These are phyloP conservation scores for Phylloscopus whistleri DNA, from an alignment of 2,113 vertebrate genomes.

Conservation along the genomic window DNA sequence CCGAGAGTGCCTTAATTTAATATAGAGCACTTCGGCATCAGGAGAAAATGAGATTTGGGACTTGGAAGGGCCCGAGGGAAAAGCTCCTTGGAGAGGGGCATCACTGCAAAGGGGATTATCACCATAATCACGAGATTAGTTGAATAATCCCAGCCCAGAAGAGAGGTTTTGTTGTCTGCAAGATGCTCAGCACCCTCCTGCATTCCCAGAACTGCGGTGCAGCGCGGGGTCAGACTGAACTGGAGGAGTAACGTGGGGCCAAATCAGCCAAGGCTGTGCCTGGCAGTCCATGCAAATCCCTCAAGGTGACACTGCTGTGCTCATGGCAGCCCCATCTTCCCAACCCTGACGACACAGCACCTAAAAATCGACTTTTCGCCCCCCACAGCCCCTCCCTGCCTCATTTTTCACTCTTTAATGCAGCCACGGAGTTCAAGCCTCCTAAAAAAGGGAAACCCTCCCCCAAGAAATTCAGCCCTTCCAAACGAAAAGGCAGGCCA, in stretches of 20 bases:
- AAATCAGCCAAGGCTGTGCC: not conserved
- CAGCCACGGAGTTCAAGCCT: not conserved
- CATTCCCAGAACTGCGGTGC: not conserved
- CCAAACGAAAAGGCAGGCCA: not conserved
- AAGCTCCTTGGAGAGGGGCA: not conserved
- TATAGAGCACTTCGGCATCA: not conserved
- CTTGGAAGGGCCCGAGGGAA: not conserved
- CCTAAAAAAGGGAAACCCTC: not conserved
- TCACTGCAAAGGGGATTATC: conserved; percentile 42
- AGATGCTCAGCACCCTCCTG: not conserved
- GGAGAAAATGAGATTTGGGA: conserved; percentile 47
- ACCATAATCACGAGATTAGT: conserved; percentile 37
- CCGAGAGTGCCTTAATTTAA: not conserved
- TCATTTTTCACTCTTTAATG: not conserved
- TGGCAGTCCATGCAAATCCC: not conserved
- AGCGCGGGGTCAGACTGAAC: not conserved
- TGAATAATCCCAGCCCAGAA: conserved; percentile 8
- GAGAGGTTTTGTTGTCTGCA: not conserved
- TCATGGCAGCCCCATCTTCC: not conserved
- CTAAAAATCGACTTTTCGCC: accelerated
- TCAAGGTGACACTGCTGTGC: not conserved
- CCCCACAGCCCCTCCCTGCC: not conserved
- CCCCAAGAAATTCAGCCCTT: not conserved
- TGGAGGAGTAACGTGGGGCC: not conserved
- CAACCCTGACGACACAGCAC: not conserved